Evolutionary conservation across 2,888 invertebrate species (phyloP).

Genomic region (Sturmia bella): DNA sequence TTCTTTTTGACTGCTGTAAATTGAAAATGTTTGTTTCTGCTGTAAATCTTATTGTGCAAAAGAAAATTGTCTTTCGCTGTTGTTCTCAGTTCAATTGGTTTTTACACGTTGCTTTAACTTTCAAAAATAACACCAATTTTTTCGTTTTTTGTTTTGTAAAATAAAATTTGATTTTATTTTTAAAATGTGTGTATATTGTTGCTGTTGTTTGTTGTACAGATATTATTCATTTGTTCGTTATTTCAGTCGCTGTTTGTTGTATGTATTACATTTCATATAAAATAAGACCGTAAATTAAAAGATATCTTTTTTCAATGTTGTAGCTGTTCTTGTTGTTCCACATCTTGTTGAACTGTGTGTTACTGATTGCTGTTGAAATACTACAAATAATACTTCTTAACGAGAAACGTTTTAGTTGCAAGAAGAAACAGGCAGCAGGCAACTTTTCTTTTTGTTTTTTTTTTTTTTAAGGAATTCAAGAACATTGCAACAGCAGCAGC

Average conservation of each 20-base stretch:
- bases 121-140: too few relatives aligned
- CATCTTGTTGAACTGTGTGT: slow-evolving; percentile 54
- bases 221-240: not conserved
- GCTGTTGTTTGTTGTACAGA: not conserved
- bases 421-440: slow-evolving; percentile 14
- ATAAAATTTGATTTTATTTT: not conserved
- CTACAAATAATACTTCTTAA: slow-evolving; percentile 41
- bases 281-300: slow-evolving; percentile 52
- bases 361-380: slow-evolving; percentile 59
- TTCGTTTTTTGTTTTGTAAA: too few relatives aligned
- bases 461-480: slow-evolving; percentile 19
- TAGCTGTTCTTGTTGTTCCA: slow-evolving; percentile 38
- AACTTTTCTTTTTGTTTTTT: not conserved
- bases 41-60: too few relatives aligned
- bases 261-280: slow-evolving; percentile 42
- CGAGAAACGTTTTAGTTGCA: slow-evolving; percentile 41
- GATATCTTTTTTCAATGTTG: slow-evolving; percentile 10
- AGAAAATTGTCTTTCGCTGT: too few relatives aligned
- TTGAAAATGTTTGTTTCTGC: too few relatives aligned
- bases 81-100: too few relatives aligned
- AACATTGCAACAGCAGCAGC: slow-evolving; percentile 34
- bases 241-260: not conserved
- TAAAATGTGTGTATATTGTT: not conserved
- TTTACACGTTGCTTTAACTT: too few relatives aligned
- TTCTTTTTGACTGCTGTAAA: too few relatives aligned